Conservation (phyloP, 2,797 vertebrate genomes). For the Semotilus atromaculatus region DNA sequence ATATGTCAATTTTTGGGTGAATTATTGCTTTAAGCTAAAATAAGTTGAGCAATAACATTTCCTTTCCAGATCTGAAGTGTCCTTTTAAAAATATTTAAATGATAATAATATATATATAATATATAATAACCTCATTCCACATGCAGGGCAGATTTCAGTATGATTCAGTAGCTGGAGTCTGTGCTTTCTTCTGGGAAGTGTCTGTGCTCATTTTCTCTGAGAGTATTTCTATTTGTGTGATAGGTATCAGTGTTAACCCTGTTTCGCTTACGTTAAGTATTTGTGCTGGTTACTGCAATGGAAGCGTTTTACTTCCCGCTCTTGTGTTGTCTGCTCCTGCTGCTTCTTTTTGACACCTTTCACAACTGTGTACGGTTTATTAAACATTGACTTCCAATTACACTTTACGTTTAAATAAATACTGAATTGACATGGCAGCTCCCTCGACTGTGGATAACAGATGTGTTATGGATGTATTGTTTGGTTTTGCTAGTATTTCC, state of each 20-base stretch:
- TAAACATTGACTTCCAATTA: constrained; percentile 31
- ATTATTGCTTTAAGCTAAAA: constrained; percentile 7
- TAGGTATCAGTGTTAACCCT: constrained; percentile 28
- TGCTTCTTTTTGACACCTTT: neutral
- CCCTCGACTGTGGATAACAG: neutral
- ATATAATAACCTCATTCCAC: neutral
- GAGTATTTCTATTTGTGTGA: constrained; percentile 26
- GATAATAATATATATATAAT: too few species aligned
- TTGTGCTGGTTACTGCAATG: neutral
- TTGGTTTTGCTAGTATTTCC: constrained; percentile 6
- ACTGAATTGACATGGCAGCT: neutral
- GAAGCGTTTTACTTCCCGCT: neutral
- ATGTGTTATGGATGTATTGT: constrained; percentile 17
- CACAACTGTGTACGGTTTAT: constrained; percentile 12
- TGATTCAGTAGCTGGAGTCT: neutral
- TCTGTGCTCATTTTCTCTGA: constrained; percentile 18
- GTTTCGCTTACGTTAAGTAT: constrained; percentile 18
- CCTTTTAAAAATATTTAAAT: constrained; percentile 2
- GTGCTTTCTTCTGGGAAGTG: constrained; percentile 9
- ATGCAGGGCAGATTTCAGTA: neutral
- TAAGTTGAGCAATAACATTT: constrained; percentile 11
- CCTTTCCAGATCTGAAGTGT: neutral
- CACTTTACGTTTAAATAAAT: constrained; percentile 12
- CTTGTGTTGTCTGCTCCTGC: neutral
- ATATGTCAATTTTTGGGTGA: neutral